Base-by-base conservation (phyloP, 2,113 vertebrate genomes). In the Trogon melanurus region DNA sequence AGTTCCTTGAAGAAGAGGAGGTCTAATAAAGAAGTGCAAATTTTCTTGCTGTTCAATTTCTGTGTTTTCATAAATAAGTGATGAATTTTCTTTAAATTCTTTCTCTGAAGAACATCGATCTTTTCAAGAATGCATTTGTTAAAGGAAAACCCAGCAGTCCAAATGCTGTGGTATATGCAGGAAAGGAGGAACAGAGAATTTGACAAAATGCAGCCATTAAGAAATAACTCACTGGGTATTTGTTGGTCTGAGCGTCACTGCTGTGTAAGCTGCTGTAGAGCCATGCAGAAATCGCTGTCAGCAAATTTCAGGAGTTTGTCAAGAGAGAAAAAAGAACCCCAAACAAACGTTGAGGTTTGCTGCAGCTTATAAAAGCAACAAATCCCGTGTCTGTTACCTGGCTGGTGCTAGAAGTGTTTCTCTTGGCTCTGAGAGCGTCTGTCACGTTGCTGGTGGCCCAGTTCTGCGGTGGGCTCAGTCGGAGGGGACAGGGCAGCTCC, bases 401-500 rank as follows among this genome's bases (percentile, higher is more conserved):
- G 29, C 81, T 91, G 73, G 85, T 85, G 71, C 66, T 85, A 58
- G 64, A 48, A 69, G 45, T 53, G 76, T 91, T 92, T 87, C 38
- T 51, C 30, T 82, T 92, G 70, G 80, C 89, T 75, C 53, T 47
- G 48, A 41, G 73, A 18, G 30, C 0, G 2, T 48, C 61, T 85
- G 51, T 88, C 0, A 0, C 75, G 2, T 34, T 0, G 1, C 85
- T 85, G 74, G 85, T 58, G 88, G 88, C 74, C 88, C 50, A 0
- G 6, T 56, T 41, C 26, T 61, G 61, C 0, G 0, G 7, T 60
- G 50, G 16, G 44, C 17, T 66, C 57, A 16, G 38, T 22, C 5
- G 0, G 16, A 3, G 0, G 5, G 65, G 38, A 18, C 60, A 20
- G 5, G 12, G 2, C 6, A 41, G 27, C 50, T 66, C 32, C 53